Evolutionary conservation across 2,888 invertebrate genomes (phyloP).

Genomic region (Pyrochroa serraticornis): DNA sequence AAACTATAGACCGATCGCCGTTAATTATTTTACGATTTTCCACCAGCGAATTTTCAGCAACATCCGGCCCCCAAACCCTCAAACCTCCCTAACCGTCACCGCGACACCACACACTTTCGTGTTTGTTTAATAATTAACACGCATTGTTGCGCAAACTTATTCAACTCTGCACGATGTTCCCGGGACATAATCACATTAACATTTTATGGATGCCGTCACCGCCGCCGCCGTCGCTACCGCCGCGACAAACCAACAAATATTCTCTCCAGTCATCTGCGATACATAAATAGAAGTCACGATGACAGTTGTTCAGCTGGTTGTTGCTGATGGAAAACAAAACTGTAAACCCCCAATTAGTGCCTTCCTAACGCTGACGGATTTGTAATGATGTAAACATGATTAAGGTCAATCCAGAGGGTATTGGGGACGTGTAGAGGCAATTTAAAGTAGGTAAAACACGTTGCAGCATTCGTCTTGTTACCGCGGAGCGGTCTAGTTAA

Average conservation of each 20-base stretch:
- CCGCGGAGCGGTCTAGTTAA: too few species aligned
- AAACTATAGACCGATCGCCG: background rate
- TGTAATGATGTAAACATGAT: slow-evolving; percentile 38
- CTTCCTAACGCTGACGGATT: slow-evolving; percentile 29
- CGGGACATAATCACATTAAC: slow-evolving; percentile 2
- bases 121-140: slow-evolving; percentile 8
- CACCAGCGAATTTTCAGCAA: background rate
- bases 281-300: background rate
- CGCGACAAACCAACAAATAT: too few species aligned
- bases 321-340: slow-evolving; percentile 21
- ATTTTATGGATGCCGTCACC: too few species aligned
- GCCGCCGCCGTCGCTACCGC: too few species aligned
- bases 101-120: background rate
- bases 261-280: too few species aligned
- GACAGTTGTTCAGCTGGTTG: slow-evolving; percentile 1
- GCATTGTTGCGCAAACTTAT: slow-evolving; percentile 5
- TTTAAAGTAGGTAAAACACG: slow-evolving; percentile 1
- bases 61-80: background rate
- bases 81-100: background rate
- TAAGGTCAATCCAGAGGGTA: slow-evolving; percentile 23
- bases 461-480: too few species aligned
- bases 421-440: background rate
- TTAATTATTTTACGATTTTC: slow-evolving; percentile 2
- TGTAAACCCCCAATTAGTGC: slow-evolving; percentile 34
- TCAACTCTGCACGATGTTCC: background rate